phyloP scores from a whole-genome alignment of 1,140 invertebrate genomes.

The Leptoteleia sp. region DNA sequence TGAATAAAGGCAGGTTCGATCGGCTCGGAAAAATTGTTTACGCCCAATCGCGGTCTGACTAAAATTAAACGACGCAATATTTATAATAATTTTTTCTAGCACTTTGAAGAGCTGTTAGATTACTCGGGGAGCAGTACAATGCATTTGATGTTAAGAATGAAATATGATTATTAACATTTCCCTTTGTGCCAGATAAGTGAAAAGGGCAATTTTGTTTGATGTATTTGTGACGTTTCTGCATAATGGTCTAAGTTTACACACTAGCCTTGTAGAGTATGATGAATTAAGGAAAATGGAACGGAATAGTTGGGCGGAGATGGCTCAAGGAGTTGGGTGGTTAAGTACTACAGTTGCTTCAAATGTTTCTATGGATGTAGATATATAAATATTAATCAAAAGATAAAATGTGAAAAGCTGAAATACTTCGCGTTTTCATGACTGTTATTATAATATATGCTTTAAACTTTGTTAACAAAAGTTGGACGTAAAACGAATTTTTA shows the following conservation, averaged over 20 bases:
- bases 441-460: neutral
- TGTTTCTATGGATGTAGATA: conserved; percentile 2
- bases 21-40: conserved; percentile 47
- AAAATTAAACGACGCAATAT: neutral
- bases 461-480: neutral
- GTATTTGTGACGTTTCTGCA: conserved; percentile 15
- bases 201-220: conserved; percentile 19
- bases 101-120: too few species aligned
- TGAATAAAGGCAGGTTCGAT: conserved; percentile 48
- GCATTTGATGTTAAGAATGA: neutral
- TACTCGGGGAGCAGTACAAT: neutral
- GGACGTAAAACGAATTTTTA: too few species aligned
- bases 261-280: conserved; percentile 12
- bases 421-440: neutral
- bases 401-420: neutral
- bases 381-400: conserved; percentile 19
- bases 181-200: conserved; percentile 1
- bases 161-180: neutral
- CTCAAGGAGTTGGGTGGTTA: conserved; percentile 6
- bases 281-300: conserved; percentile 39
- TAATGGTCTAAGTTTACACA: conserved; percentile 20
- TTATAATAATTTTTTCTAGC: neutral
- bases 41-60: conserved; percentile 3
- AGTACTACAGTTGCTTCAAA: conserved; percentile 22
- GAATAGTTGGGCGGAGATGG: conserved; percentile 26